phyloP scores from a whole-genome alignment of 2,797 vertebrate species.

The Hemitrygon akajei region DNA sequence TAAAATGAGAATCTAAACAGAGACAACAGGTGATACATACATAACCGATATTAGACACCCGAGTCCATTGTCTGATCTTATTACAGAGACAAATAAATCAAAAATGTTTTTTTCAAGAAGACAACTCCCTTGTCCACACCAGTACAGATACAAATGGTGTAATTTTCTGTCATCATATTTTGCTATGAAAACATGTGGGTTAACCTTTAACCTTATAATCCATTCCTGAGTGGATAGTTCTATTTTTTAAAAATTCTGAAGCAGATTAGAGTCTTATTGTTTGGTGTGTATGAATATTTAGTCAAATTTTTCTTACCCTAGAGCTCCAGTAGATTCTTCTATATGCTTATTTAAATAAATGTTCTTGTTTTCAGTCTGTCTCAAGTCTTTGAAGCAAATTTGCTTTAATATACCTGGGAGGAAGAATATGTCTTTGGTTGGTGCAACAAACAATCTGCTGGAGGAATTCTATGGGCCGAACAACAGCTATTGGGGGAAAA shows the following conservation, averaged over 20 bases:
- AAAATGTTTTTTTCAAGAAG: not conserved
- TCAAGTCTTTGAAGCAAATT: not conserved
- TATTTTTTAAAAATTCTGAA: not conserved
- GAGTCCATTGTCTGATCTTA: not conserved
- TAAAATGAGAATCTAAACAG: not conserved
- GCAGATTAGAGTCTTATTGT: not conserved
- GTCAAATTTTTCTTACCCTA: not conserved
- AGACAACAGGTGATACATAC: not conserved
- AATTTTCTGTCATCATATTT: not conserved
- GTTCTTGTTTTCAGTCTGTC: not conserved
- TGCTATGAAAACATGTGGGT: not conserved
- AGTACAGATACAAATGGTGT: not conserved
- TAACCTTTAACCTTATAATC: not conserved
- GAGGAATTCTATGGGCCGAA: too few species aligned
- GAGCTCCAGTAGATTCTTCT: not conserved
- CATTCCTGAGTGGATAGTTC: not conserved
- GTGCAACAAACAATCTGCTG: too few species aligned
- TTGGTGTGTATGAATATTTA: not conserved
- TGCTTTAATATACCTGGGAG: not conserved
- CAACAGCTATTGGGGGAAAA: too few species aligned
- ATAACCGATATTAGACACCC: not conserved
- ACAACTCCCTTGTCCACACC: not conserved
- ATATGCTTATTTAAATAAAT: not conserved
- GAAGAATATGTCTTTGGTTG: too few species aligned
- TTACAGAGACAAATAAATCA: not conserved